These are phyloP conservation scores for Megaceryle alcyon DNA, from an alignment of 2,797 vertebrate species.

Conservation along the genomic window DNA sequence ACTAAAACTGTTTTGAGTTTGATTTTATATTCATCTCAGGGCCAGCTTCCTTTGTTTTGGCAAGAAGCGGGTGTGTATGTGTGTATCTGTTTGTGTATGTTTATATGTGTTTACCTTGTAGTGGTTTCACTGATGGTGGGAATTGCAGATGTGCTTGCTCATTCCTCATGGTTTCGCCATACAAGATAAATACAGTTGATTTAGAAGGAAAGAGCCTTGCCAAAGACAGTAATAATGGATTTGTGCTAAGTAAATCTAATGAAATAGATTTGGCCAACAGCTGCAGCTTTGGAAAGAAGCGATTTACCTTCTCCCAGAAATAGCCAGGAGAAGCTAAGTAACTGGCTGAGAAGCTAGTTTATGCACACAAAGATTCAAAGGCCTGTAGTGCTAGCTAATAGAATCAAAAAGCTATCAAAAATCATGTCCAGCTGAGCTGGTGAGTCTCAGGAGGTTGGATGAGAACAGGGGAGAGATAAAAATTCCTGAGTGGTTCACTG, in stretches of 20 bases:
- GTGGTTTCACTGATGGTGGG: slow-evolving; percentile 3
- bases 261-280: slow-evolving; percentile 21
- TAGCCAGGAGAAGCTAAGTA: neutral
- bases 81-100: neutral
- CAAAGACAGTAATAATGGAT: slow-evolving; percentile 44
- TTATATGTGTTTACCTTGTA: slow-evolving; percentile 19
- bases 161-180: slow-evolving; percentile 3
- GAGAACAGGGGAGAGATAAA: neutral
- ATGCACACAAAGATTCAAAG: neutral
- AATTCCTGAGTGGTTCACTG: neutral
- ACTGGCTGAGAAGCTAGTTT: neutral
- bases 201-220: slow-evolving; percentile 28
- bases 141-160: slow-evolving; percentile 24
- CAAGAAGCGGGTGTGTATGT: neutral
- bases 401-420: slow-evolving; percentile 12
- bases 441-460: neutral
- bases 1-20: neutral
- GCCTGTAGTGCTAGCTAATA: neutral
- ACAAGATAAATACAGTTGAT: slow-evolving; percentile 37
- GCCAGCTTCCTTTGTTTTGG: slow-evolving; percentile 25
- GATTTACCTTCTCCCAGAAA: slow-evolving; percentile 19
- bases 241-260: slow-evolving; percentile 51
- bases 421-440: neutral
- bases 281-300: slow-evolving; percentile 14
- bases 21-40: neutral